A percentile compares a stretch with the other conserved stretches of the same genome.
Evolutionary conservation across 2,797 vertebrate species (phyloP).

Genomic region (Fundulus diaphanus): DNA sequence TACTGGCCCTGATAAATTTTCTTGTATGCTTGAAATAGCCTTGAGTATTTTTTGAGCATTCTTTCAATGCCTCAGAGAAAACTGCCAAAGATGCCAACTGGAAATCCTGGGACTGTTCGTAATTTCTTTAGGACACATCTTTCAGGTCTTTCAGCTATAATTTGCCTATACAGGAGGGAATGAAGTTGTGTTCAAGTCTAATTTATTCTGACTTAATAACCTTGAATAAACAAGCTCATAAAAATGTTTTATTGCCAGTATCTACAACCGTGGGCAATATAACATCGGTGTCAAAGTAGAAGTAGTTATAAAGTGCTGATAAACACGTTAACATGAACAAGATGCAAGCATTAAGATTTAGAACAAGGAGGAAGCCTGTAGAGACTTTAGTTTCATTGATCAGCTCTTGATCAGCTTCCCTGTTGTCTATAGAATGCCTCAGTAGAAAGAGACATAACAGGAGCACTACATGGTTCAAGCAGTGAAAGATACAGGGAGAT

Average conservation of each 20-base stretch:
- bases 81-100: background rate
- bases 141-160: background rate
- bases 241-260: background rate
- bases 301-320: background rate
- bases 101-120: no score
- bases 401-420: no score
- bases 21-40: background rate
- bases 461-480: slow-evolving; percentile 11
- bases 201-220: background rate
- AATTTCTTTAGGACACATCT: background rate
- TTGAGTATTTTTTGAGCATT: background rate
- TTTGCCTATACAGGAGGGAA: background rate
- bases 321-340: no score
- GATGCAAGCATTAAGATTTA: background rate
- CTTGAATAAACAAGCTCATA: background rate
- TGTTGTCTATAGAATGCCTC: no score
- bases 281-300: background rate
- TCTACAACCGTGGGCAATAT: background rate
- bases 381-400: background rate
- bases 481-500: background rate
- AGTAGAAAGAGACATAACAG: background rate
- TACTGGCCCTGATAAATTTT: background rate
- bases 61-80: background rate
- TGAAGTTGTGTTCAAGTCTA: background rate
- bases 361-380: background rate